Evolutionary conservation across 1,140 invertebrate genomes (phyloP).

Genomic region (Drosophila carrolli): DNA sequence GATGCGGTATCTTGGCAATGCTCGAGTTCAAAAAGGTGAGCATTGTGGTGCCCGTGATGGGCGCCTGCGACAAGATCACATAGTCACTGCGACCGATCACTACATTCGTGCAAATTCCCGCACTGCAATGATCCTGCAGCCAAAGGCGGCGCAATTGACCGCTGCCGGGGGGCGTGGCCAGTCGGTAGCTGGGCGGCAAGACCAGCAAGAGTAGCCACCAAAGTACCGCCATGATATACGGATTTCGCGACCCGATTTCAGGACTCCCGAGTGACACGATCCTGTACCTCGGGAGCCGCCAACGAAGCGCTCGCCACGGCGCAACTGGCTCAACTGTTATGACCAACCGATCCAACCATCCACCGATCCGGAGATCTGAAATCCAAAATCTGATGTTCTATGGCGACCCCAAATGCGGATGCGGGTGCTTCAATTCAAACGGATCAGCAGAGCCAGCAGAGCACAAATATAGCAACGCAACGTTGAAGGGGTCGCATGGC

Average conservation of each 20-base stretch:
- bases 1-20: slow-evolving; percentile 79
- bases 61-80: slow-evolving; percentile 74
- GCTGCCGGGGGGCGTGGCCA: slow-evolving; percentile 16
- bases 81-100: slow-evolving; percentile 75
- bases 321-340: slow-evolving; percentile 66
- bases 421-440: slow-evolving; percentile 51
- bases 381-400: slow-evolving; percentile 15
- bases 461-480: background rate
- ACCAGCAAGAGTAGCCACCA: slow-evolving; percentile 22
- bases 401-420: slow-evolving; percentile 43
- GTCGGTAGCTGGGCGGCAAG: slow-evolving; percentile 26
- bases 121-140: slow-evolving; percentile 81
- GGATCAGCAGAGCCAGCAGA: slow-evolving; percentile 14
- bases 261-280: slow-evolving; percentile 29
- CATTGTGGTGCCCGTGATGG: slow-evolving; percentile 60
- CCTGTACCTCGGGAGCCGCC: slow-evolving; percentile 51
- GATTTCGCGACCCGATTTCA: slow-evolving; percentile 9
- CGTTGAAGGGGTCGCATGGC: slow-evolving; percentile 18
- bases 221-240: slow-evolving; percentile 15
- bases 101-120: slow-evolving; percentile 65
- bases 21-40: slow-evolving; percentile 76
- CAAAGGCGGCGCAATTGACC: slow-evolving; percentile 76
- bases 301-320: slow-evolving; percentile 76
- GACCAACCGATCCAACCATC: slow-evolving; percentile 7
- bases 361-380: slow-evolving; percentile 24